Evolutionary conservation across 2,888 invertebrate species (phyloP).

Genomic region (Tortricodes alternella): DNA sequence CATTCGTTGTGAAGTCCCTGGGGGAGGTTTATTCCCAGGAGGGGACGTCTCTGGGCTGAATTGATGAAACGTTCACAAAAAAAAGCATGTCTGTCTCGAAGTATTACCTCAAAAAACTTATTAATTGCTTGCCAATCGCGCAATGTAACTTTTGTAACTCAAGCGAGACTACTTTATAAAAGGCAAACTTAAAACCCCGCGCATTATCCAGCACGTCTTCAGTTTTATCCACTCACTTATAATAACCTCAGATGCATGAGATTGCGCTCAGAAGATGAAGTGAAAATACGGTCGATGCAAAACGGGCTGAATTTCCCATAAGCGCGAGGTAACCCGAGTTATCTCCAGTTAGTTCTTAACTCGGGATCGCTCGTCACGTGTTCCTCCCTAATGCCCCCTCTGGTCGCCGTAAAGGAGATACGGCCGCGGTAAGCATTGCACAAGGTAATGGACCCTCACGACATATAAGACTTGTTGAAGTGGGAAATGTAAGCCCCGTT

Average conservation of each 20-base stretch:
- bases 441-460: constrained; percentile 10
- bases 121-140: no score
- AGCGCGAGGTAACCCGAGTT: constrained; percentile 11
- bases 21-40: no score
- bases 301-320: constrained; percentile 23
- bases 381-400: not conserved
- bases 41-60: no score
- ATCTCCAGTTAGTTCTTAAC: constrained; percentile 9
- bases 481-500: no score
- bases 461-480: not conserved
- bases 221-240: constrained; percentile 1
- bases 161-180: no score
- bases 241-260: constrained; percentile 18
- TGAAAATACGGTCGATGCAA: constrained; percentile 11
- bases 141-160: no score
- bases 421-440: not conserved
- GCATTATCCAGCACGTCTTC: constrained; percentile 9
- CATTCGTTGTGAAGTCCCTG: no score
- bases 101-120: no score
- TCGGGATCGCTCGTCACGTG: constrained; percentile 10
- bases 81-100: no score
- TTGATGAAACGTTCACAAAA: no score
- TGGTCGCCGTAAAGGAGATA: constrained; percentile 1
- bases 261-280: constrained; percentile 10
- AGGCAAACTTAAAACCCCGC: not conserved